Evolutionary conservation across 2,113 vertebrate genomes (phyloP).

Genomic region (Larimichthys crocea): DNA sequence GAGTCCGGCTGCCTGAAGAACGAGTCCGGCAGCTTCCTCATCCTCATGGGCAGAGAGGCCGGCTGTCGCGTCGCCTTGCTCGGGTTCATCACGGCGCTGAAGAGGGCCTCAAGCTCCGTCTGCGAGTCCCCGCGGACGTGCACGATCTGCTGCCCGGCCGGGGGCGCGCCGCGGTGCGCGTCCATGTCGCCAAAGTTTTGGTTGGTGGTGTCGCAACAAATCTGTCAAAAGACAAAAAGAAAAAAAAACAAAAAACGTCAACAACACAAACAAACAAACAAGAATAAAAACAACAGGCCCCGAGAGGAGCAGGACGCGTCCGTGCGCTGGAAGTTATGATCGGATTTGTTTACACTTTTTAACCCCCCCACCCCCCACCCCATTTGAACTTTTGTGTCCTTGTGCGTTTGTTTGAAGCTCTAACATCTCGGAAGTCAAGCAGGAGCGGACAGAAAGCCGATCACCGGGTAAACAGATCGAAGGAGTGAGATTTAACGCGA

Average conservation of each 20-base stretch:
- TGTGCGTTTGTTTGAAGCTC: conserved; percentile 43
- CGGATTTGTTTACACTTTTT: conserved; percentile 77
- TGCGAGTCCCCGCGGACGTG: conserved; percentile 95
- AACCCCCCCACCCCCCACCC: conserved; percentile 31
- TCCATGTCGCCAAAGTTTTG: conserved; percentile 78
- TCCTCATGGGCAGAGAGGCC: conserved; percentile 91
- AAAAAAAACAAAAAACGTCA: conserved; percentile 20
- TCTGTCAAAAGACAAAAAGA: conserved; percentile 37
- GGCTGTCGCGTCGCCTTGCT: conserved; percentile 87
- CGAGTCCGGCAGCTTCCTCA: conserved; percentile 93
- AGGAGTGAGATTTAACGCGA: neutral
- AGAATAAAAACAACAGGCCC: neutral
- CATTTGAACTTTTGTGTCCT: conserved; percentile 62
- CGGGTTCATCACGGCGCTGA: conserved; percentile 95
- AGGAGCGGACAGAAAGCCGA: neutral
- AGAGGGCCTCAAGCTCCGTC: conserved; percentile 93
- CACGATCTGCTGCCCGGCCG: conserved; percentile 91
- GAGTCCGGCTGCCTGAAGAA: conserved; percentile 95
- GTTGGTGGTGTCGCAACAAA: conserved; percentile 60
- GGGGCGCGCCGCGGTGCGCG: conserved; percentile 85
- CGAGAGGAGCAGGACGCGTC: neutral
- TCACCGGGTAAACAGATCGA: conserved; percentile 2
- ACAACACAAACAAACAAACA: conserved; percentile 26
- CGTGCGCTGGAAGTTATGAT: conserved; percentile 37
- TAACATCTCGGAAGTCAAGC: conserved; percentile 52